Evolutionary conservation across 2,113 vertebrate species (phyloP), one percentile per base, ranked within the genome.

Genomic region (Setophaga coronata): DNA sequence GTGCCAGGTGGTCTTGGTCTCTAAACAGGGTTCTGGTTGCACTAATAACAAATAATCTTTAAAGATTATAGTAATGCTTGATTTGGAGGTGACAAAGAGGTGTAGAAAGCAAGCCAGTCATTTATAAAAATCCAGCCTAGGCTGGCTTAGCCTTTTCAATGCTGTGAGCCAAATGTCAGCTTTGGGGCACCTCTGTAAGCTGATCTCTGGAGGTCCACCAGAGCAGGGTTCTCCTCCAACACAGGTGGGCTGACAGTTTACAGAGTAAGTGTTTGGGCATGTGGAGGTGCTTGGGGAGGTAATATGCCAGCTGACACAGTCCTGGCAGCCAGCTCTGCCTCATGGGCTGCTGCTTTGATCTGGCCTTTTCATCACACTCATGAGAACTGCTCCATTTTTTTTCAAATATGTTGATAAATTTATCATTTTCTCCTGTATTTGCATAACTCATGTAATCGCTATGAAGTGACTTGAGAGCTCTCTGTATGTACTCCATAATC

Each of bases 191-290:
- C 50, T 81, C 92, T 89, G 76, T 70, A 93, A 96, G 76, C 24
- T 0, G 12, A 62, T 82, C 92, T 86, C 76, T 83, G 67, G 86
- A 95, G 80, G 67, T 92, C 62, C 60, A 51, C 66, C 89, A 51
- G 80, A 90, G 62, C 45, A 54, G 72, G 29, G 71, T 47, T 95
- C 88, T 96, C 82, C 86, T 93, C 50, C 10, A 1, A 48, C 76
- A 81, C 86, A 92, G 96, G 91, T 96, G 95, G 89, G 91, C 93
- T 67, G 86, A 83, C 95, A 95, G 80, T 70, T 95, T 81, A 92
- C 60, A 87, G 80, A 95, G 80, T 91, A 74, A 72, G 90, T 91
- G 91, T 91, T 93, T 87, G 93, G 91, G 91, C 76, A 90, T 70
- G 82, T 42, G 67, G 86, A 93, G 80, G 91, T 95, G 76, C 76